Evolutionary conservation across 2,888 invertebrate genomes (phyloP).

Genomic region (Sericinus montela): DNA sequence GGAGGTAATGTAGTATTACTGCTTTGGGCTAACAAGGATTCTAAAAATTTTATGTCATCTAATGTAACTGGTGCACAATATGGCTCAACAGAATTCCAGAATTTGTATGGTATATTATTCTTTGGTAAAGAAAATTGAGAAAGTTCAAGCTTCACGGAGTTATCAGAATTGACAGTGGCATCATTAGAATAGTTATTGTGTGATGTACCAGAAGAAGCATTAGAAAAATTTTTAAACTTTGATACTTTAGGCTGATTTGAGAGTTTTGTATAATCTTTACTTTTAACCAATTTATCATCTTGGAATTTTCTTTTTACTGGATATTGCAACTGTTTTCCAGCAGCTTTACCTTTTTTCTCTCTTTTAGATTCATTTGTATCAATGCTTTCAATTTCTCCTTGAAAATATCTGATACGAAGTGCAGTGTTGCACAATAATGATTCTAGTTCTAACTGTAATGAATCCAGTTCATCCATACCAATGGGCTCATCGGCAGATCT

Average conservation of each 20-base stretch:
- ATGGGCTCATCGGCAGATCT: constrained; percentile 87
- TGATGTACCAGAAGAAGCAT: constrained; percentile 60
- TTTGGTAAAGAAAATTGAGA: constrained; percentile 86
- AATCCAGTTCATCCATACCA: constrained; percentile 93
- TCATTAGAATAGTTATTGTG: constrained; percentile 66
- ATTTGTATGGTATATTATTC: constrained; percentile 96
- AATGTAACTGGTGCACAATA: constrained; percentile 93
- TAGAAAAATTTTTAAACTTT: constrained; percentile 76
- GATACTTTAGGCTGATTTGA: constrained; percentile 80
- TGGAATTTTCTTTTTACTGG: constrained; percentile 77
- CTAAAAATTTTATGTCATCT: constrained; percentile 87
- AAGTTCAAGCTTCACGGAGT: constrained; percentile 80
- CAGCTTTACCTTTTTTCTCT: constrained; percentile 74
- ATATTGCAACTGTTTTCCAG: constrained; percentile 74
- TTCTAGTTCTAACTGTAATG: constrained; percentile 92
- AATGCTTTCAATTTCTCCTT: constrained; percentile 84
- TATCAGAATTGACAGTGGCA: constrained; percentile 62
- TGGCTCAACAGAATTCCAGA: constrained; percentile 96
- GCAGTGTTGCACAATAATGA: constrained; percentile 90
- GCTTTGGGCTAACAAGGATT: constrained; percentile 81
- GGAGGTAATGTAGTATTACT: constrained; percentile 84
- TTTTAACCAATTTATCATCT: constrained; percentile 78
- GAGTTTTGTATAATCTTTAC: constrained; percentile 76
- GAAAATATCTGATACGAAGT: constrained; percentile 87
- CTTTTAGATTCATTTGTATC: constrained; percentile 79